Evolutionary conservation across 1,140 invertebrate genomes (phyloP).

Genomic region (Frieseomelitta varia): DNA sequence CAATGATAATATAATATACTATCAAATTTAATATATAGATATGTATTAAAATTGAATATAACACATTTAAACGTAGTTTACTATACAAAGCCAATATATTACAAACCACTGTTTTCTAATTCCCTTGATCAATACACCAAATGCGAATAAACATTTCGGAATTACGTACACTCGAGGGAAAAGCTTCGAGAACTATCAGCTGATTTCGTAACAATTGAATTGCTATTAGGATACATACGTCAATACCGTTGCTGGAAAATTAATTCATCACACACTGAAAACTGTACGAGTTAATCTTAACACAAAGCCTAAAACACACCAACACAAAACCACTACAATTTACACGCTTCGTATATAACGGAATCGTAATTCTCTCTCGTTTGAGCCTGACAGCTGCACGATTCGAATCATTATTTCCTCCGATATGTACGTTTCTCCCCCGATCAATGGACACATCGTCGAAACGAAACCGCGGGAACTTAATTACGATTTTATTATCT

Average conservation of each 20-base stretch:
- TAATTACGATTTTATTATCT: conserved; percentile 33
- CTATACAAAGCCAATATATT: no score
- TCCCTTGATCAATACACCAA: no score
- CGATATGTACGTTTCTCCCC: neutral
- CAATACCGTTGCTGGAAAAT: neutral
- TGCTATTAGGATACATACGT: no score
- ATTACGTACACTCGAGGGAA: neutral
- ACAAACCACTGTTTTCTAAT: no score
- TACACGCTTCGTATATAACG: neutral
- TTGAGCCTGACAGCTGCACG: conserved; percentile 3
- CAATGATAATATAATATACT: no score
- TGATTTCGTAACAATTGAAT: neutral
- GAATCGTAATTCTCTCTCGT: neutral
- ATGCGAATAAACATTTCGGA: neutral
- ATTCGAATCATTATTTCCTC: conserved; percentile 32
- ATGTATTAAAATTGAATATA: no score
- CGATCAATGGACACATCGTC: neutral
- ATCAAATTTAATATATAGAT: no score
- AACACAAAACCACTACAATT: neutral
- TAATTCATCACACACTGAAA: neutral
- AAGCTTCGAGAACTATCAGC: neutral
- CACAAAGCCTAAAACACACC: neutral
- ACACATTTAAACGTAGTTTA: no score
- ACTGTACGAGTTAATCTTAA: neutral
- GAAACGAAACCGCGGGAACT: conserved; percentile 18